A percentile compares a stretch with the other conserved stretches of the same genome.
These are phyloP conservation scores for Spodoptera frugiperda DNA, from an alignment of 1,140 invertebrate species.

Conservation along the genomic window DNA sequence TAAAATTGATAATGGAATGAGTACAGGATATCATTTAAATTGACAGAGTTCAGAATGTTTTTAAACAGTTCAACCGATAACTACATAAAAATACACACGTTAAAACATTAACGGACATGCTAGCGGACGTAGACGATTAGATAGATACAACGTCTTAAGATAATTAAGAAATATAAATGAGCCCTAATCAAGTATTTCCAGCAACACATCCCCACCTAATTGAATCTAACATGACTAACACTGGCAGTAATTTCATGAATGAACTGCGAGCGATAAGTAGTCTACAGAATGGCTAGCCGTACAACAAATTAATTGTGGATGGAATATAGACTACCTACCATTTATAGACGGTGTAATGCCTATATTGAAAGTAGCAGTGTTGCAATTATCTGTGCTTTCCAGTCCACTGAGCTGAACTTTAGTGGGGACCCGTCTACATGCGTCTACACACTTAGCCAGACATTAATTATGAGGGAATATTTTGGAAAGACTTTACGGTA, in stretches of 20 bases:
- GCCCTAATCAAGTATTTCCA: conserved; percentile 7
- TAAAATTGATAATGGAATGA: no score
- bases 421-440: conserved; percentile 33
- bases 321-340: conserved; percentile 3
- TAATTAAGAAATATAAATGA: conserved; percentile 3
- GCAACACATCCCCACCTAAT: conserved; percentile 1
- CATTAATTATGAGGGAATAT: conserved; percentile 5
- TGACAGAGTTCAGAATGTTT: no score
- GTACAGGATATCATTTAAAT: no score
- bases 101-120: no score
- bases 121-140: no score
- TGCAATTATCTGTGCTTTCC: conserved; percentile 60
- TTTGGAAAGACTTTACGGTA: background rate
- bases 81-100: no score
- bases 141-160: background rate
- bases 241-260: conserved; percentile 20
- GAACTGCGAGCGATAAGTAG: background rate
- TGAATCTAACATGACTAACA: conserved; percentile 21
- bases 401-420: conserved; percentile 49
- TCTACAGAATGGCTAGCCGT: conserved; percentile 1
- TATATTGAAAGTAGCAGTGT: conserved; percentile 41
- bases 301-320: conserved; percentile 24
- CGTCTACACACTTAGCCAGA: conserved; percentile 15
- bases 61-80: no score
- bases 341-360: conserved; percentile 31